Conservation (phyloP, 1,140 invertebrate species). For the Metopolophium dirhodum region DNA sequence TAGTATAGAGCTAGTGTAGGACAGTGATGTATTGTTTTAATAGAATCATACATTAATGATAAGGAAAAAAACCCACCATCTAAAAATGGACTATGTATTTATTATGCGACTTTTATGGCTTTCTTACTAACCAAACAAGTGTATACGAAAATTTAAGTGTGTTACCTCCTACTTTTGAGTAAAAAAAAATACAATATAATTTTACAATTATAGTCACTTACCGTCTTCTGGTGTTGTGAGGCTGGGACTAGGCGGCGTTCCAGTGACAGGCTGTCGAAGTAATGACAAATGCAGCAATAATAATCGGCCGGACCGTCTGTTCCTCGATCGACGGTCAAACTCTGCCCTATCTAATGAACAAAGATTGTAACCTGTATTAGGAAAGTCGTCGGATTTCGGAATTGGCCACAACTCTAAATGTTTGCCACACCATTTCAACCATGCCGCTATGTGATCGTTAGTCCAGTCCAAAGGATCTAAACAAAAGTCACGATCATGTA, state of each 20-base stretch:
- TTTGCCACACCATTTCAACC: constrained; percentile 71
- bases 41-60: too few species aligned
- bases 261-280: constrained; percentile 65
- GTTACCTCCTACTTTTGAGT: neutral
- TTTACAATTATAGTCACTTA: constrained; percentile 18
- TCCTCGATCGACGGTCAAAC: constrained; percentile 65
- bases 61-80: too few species aligned
- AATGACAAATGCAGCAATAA: constrained; percentile 66
- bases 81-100: too few species aligned
- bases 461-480: constrained; percentile 72
- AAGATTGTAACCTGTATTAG: constrained; percentile 68
- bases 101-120: too few species aligned
- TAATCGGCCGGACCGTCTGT: constrained; percentile 64
- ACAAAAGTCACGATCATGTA: neutral
- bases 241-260: constrained; percentile 64
- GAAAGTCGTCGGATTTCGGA: constrained; percentile 67
- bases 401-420: constrained; percentile 69
- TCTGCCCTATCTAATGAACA: constrained; percentile 66
- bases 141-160: too few species aligned
- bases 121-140: too few species aligned
- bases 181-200: neutral
- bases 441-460: constrained; percentile 68
- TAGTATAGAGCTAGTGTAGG: too few species aligned
- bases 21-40: too few species aligned
- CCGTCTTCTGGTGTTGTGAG: constrained; percentile 46